Evolutionary conservation across 2,113 vertebrate genomes (phyloP).

Genomic region (Elaphurus davidianus): DNA sequence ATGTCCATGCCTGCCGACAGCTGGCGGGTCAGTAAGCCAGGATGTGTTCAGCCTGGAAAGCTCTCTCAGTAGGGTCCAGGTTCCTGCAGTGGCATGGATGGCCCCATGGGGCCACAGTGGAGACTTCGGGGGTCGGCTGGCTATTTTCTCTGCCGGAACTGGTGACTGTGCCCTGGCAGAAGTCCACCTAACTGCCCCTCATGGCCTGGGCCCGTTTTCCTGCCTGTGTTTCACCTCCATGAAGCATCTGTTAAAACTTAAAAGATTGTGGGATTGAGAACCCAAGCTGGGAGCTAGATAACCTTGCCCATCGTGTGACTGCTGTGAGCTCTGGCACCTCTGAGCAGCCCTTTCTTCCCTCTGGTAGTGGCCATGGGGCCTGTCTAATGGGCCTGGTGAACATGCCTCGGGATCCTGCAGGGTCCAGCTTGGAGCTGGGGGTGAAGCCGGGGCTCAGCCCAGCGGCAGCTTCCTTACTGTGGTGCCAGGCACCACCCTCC

Average conservation of each 20-base stretch:
- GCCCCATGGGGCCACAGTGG: not conserved
- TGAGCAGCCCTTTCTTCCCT: not conserved
- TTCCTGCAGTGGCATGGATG: not conserved
- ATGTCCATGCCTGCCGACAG: not conserved
- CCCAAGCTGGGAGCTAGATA: not conserved
- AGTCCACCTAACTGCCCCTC: too few species aligned
- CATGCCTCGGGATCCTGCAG: not conserved
- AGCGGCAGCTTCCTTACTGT: not conserved
- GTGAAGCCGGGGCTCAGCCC: not conserved
- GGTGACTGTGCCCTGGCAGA: not conserved
- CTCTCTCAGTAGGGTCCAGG: not conserved
- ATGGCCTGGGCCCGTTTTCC: not conserved
- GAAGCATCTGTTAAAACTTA: not conserved
- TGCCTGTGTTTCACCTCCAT: not conserved
- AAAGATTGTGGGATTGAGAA: not conserved
- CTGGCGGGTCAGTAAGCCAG: not conserved
- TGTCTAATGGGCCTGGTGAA: not conserved
- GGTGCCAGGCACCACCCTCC: not conserved
- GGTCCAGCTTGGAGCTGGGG: not conserved
- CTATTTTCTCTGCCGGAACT: not conserved
- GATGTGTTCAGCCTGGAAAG: not conserved
- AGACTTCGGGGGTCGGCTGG: rapidly evolving
- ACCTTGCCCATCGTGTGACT: not conserved
- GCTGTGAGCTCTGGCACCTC: not conserved
- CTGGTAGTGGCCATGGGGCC: too few species aligned